phyloP scores from a whole-genome alignment of 1,140 invertebrate species.

The Carcinoscorpius rotundicauda region DNA sequence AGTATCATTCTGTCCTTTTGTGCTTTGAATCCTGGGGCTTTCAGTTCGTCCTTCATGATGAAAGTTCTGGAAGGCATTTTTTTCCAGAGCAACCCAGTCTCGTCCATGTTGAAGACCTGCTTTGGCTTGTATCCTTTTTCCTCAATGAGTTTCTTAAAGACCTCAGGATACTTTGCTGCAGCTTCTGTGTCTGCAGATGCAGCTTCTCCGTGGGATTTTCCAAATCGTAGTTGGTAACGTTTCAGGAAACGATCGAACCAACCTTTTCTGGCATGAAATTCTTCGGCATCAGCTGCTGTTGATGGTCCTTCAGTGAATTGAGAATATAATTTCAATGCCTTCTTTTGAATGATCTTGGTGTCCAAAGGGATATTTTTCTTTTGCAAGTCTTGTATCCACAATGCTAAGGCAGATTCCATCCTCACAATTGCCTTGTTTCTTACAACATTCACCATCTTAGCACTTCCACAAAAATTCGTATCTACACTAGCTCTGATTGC shows the following conservation, averaged over 20 bases:
- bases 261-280: background rate
- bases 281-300: no score
- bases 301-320: no score
- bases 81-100: background rate
- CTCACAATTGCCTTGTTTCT: no score
- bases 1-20: constrained; percentile 20
- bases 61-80: constrained; percentile 9
- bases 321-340: no score
- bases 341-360: no score
- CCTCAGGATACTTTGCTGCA: constrained; percentile 1
- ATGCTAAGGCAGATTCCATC: no score
- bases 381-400: no score
- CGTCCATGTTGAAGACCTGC: constrained; percentile 1
- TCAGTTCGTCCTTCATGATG: constrained; percentile 7
- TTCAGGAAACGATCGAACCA: constrained; percentile 1
- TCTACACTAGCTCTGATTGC: no score
- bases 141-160: constrained; percentile 2
- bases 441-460: no score
- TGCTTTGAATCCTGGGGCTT: constrained; percentile 15
- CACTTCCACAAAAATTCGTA: no score
- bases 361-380: no score
- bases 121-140: constrained; percentile 1
- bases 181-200: background rate
- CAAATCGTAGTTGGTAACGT: constrained; percentile 3
- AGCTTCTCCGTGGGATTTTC: constrained; percentile 2